Evolutionary conservation across 2,888 invertebrate species (phyloP), one percentile per base, ranked within the genome.

Genomic region (Nymphalis c-album): DNA sequence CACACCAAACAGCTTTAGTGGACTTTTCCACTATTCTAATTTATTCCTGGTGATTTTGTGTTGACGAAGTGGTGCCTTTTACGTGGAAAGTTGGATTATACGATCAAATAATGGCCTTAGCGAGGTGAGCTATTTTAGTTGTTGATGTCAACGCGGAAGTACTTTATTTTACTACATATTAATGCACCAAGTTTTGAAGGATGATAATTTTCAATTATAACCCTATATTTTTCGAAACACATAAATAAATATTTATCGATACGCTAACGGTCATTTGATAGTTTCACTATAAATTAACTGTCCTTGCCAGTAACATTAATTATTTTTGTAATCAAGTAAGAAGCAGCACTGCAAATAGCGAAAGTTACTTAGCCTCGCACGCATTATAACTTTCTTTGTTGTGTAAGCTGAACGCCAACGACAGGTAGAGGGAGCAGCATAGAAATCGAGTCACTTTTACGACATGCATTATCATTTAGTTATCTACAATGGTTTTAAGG

Each of bases 51-150:
- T 86, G 85, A 80, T 85, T 70, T 88, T 85, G 89, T 90, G 90
- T 84, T 81, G 79, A 83, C 84, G 76, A 85, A 89, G 88, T 89
- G 86, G 88, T 89, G 86, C 83, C 81, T 82, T 80, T 81, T 82
- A 81, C 83, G 87, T 86, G 88, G 88, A 89, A 90, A 90, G 89
- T 91, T 91, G 92, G 92, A 92, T 92, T 91, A 86, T 90, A 90
- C 90, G 86, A 90, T 87, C 85, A 88, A 87, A 91, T 90, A 86
- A 92, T 92, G 92, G 92, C 92, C 89, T 91, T 92, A 92, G 92
- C 92, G 88, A 92, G 92, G 92, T 92, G 86, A 91, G 92, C 87
- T 92, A 91, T 92, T 91, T 91, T 87, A 82, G 90, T 90, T 90
- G 90, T 86, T 91, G 86, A 84, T 89, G 89, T 90, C 90, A 90